Percentiles rank a stretch among this genome's conserved stretches.
Evolutionary conservation across 2,797 vertebrate genomes (phyloP).

Genomic region (Chlorospingus flavigularis): DNA sequence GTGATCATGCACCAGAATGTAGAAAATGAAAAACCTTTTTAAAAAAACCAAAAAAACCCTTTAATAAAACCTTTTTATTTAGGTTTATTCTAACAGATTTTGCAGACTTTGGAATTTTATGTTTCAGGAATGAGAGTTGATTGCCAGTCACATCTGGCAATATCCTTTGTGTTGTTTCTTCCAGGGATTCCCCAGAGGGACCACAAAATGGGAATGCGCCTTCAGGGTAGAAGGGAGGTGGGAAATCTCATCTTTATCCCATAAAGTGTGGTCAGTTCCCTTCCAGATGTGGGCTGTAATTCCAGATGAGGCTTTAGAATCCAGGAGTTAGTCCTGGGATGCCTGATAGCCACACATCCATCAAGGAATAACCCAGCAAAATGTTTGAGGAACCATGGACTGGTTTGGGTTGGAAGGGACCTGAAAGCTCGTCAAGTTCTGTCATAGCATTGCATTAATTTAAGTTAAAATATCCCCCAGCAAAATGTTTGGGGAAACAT

Average conservation of each 20-base stretch:
- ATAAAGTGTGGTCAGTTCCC: background rate
- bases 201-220: background rate
- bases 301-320: background rate
- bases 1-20: background rate
- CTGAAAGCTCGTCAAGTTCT: background rate
- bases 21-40: background rate
- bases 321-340: no score
- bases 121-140: background rate
- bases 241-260: background rate
- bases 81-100: background rate
- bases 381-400: rapidly evolving
- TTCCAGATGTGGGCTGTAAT: background rate
- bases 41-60: no score
- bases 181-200: background rate
- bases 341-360: background rate
- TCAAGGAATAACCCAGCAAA: background rate
- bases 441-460: background rate
- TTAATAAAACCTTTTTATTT: background rate
- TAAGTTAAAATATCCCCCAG: background rate
- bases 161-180: background rate
- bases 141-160: background rate
- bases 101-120: background rate
- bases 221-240: background rate
- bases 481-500: background rate
- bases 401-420: background rate